phyloP scores from a whole-genome alignment of 2,113 vertebrate species.

The Tenrec ecaudatus region DNA sequence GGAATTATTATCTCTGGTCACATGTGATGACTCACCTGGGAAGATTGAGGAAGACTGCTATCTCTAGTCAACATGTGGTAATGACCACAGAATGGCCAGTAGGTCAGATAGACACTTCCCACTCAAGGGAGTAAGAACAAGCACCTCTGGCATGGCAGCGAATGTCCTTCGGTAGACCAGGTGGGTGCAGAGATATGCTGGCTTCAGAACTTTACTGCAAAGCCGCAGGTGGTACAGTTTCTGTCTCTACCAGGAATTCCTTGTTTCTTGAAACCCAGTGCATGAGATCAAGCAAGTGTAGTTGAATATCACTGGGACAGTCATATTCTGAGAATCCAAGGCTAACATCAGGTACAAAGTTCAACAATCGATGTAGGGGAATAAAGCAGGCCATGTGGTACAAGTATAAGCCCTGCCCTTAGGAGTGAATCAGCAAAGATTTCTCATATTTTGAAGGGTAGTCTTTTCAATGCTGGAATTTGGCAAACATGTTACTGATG shows the following conservation, averaged over 20 bases:
- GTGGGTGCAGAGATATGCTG: background rate
- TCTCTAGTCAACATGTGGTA: background rate
- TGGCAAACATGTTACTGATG: background rate
- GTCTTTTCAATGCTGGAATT: background rate
- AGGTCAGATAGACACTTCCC: background rate
- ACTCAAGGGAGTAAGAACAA: background rate
- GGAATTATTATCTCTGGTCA: background rate
- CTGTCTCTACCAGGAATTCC: background rate
- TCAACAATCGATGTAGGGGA: background rate
- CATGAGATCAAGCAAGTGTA: background rate
- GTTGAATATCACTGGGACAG: background rate
- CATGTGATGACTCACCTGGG: background rate
- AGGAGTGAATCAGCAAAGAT: background rate
- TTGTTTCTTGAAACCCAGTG: background rate
- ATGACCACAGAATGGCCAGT: background rate
- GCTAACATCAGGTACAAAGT: background rate
- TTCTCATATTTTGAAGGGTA: background rate
- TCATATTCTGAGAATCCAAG: background rate
- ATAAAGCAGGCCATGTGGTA: background rate
- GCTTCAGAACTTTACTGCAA: background rate
- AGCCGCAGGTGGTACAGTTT: background rate
- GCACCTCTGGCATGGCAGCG: background rate
- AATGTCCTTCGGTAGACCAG: background rate
- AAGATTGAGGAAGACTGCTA: background rate
- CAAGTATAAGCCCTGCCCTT: background rate